Evolutionary conservation across 2,113 vertebrate genomes (phyloP), one percentile per base, ranked within the genome.

Genomic region (Struthidea cinerea): DNA sequence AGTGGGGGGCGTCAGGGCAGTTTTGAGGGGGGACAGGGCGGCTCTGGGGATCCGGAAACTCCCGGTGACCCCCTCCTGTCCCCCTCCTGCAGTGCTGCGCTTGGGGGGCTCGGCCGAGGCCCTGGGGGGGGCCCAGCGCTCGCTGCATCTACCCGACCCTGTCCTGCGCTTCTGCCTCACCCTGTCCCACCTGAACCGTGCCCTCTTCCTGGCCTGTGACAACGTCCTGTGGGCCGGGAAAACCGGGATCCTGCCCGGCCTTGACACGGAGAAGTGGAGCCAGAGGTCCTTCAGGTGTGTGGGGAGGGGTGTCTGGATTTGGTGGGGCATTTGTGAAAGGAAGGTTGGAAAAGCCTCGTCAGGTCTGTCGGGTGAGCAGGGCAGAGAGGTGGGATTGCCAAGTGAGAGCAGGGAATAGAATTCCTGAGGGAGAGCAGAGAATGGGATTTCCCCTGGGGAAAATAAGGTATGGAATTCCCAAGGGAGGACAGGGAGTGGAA

Each of bases 121-220:
- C 1, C 77, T 99, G 80, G 98, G 99, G 77, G 98, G 99, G 0
- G 99, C 99, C 7, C 99, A 99, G 81, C 97, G 99, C 21, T 97
- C 98, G 3, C 97, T 99, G 5, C 99, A 99, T 87, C 98, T 99
- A 0, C 99, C 99, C 0, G 99, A 99, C 93, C 93, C 98, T 8
- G 98, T 99, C 70, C 97, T 99, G 95, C 97, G 99, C 6, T 98
- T 99, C 95, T 99, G 99, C 89, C 92, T 99, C 96, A 99, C 99
- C 5, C 97, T 99, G 74, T 93, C 98, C 78, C 99, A 99, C 96
- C 98, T 99, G 19, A 99, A 99, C 98, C 95, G 97, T 49, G 99
- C 98, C 70, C 97, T 99, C 97, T 99, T 98, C 98, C 98, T 99
- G 2, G 98, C 98, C 97, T 99, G 99, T 6, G 99, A 99, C 96